Conservation (phyloP, 2,113 vertebrate genomes). For the Tapirus terrestris region DNA sequence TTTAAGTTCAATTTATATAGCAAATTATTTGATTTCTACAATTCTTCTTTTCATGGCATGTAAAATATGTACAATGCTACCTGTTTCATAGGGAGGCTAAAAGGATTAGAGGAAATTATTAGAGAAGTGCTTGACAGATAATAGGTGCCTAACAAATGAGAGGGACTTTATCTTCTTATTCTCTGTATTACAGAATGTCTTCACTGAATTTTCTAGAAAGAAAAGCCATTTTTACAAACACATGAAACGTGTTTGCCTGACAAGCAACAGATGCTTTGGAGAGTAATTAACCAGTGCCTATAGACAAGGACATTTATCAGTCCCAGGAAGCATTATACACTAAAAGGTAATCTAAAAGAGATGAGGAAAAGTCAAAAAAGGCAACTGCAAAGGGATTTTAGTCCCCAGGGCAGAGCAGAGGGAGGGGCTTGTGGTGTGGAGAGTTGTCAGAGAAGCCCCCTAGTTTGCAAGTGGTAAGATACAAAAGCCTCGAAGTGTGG, state of each 20-base stretch:
- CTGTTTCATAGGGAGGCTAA: not conserved
- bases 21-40: not conserved
- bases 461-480: not conserved
- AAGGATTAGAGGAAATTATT: not conserved
- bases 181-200: not conserved
- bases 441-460: not conserved
- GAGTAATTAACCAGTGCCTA: slow-evolving; percentile 51
- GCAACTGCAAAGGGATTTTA: not conserved
- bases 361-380: not conserved
- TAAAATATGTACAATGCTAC: not conserved
- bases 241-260: not conserved
- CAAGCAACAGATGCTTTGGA: slow-evolving; percentile 50
- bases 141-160: not conserved
- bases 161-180: not conserved
- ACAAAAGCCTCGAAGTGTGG: not conserved
- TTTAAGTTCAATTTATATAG: not conserved
- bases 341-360: not conserved
- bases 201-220: slow-evolving; percentile 53
- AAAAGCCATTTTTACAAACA: slow-evolving; percentile 14
- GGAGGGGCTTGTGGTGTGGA: fast-evolving
- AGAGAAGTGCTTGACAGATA: not conserved
- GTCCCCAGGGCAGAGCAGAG: not conserved
- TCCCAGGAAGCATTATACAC: not conserved
- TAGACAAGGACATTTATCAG: not conserved
- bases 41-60: not conserved